Percentiles rank a stretch among this genome's conserved stretches.
Evolutionary conservation across 2,888 invertebrate species (phyloP).

Genomic region (Caenorhabditis zanzibari): DNA sequence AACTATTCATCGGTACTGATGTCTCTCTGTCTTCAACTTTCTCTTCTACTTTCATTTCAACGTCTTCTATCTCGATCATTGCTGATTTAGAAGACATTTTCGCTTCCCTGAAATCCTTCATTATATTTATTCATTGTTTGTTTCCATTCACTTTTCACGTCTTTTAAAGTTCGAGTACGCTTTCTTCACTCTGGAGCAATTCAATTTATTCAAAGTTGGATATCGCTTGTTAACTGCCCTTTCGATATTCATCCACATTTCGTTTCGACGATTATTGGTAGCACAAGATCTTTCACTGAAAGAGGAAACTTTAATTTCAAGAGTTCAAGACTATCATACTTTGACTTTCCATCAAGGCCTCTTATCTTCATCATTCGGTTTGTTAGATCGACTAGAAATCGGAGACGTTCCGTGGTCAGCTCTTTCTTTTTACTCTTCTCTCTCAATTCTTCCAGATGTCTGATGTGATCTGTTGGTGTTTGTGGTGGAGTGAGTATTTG

Average conservation of each 20-base stretch:
- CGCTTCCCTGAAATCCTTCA: background rate
- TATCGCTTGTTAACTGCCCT: conserved; percentile 20
- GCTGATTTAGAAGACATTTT: background rate
- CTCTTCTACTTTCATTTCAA: background rate
- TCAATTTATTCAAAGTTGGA: background rate
- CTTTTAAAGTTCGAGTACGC: conserved; percentile 68
- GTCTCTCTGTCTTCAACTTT: background rate
- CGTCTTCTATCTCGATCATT: background rate
- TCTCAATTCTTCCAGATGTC: background rate
- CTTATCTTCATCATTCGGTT: background rate
- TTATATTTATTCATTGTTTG: background rate
- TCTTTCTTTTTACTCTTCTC: conserved; percentile 54
- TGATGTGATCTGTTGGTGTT: background rate
- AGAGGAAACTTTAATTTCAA: background rate
- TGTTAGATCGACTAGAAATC: background rate
- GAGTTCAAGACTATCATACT: background rate
- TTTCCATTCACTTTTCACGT: conserved; percentile 30
- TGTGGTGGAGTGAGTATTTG: background rate
- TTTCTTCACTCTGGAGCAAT: conserved; percentile 66
- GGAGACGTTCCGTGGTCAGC: conserved; percentile 12
- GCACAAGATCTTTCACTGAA: background rate
- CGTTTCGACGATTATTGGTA: conserved; percentile 3
- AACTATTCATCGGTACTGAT: background rate
- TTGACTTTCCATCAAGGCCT: background rate
- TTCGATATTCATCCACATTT: conserved; percentile 42